A percentile compares a stretch with the other conserved stretches of the same genome.
phyloP scores from a whole-genome alignment of 2,797 vertebrate genomes.

The Trachurus trachurus region DNA sequence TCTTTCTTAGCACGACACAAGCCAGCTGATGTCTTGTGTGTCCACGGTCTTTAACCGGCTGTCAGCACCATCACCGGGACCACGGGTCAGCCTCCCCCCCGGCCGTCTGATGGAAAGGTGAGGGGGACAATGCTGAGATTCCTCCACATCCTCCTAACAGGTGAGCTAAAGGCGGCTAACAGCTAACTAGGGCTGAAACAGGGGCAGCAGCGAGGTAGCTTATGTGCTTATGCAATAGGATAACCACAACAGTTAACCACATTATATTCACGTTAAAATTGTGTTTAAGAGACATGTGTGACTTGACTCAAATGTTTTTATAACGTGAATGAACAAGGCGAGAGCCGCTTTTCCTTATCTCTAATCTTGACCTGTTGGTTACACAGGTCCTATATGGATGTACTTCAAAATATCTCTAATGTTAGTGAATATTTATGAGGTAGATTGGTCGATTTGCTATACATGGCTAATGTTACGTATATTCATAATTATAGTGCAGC shows the following conservation, averaged over 20 bases:
- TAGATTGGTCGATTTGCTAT: not conserved
- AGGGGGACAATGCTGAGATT: slow-evolving; percentile 75
- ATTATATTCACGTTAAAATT: not conserved
- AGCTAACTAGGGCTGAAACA: not conserved
- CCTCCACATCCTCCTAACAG: slow-evolving; percentile 70
- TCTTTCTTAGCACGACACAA: not conserved
- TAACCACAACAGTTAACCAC: not conserved
- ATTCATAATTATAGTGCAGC: not conserved
- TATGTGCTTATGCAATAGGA: slow-evolving; percentile 43
- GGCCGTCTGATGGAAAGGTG: slow-evolving; percentile 73
- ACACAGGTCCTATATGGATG: not conserved
- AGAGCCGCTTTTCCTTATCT: too few relatives aligned
- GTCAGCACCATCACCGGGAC: slow-evolving; percentile 40
- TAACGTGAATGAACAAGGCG: not conserved
- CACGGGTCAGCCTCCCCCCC: slow-evolving; percentile 25
- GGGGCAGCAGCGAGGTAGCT: not conserved
- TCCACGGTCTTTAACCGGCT: slow-evolving; percentile 22
- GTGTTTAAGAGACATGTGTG: accelerated
- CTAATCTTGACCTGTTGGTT: not conserved
- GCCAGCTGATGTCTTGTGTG: slow-evolving; percentile 52
- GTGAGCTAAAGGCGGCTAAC: slow-evolving; percentile 49
- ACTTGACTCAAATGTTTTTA: not conserved
- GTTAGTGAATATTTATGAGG: not conserved
- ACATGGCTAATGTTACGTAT: not conserved
- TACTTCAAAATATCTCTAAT: not conserved